Conservation (phyloP, 2,113 vertebrate species). For the Gymnobelideus leadbeateri region DNA sequence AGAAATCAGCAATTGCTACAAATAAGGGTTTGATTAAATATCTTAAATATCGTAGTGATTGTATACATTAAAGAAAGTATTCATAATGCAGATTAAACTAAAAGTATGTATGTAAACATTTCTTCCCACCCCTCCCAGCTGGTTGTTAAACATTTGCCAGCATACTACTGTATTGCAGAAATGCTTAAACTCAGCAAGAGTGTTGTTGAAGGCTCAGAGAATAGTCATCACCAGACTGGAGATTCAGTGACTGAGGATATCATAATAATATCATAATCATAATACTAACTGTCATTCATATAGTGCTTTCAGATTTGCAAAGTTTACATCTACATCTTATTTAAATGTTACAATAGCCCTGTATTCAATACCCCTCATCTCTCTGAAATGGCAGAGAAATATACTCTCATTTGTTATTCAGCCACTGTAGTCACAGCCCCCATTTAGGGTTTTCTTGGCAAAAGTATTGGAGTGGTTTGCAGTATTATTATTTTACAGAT, state of each 20-base stretch:
- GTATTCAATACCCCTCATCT: not conserved
- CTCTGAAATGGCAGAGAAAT: not conserved
- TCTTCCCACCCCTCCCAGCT: not conserved
- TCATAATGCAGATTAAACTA: not conserved
- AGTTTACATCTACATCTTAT: not conserved
- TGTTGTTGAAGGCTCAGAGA: not conserved
- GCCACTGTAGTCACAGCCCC: not conserved
- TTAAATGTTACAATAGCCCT: not conserved
- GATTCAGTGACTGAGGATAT: not conserved
- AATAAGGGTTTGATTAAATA: too few relatives aligned
- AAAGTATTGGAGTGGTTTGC: not conserved
- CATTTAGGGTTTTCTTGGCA: not conserved
- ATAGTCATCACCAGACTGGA: not conserved
- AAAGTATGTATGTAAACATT: not conserved
- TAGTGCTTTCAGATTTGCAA: not conserved
- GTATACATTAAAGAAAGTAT: not conserved
- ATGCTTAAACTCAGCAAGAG: not conserved
- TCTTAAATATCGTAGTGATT: too few relatives aligned
- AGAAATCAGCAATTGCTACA: not conserved
- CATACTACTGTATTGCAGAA: not conserved
- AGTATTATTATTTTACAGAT: not conserved
- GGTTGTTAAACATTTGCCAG: not conserved
- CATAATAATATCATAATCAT: not conserved
- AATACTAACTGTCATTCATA: not conserved
- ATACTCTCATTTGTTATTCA: not conserved